phyloP scores from a whole-genome alignment of 1,140 invertebrate species.

The Drosophila guanche region DNA sequence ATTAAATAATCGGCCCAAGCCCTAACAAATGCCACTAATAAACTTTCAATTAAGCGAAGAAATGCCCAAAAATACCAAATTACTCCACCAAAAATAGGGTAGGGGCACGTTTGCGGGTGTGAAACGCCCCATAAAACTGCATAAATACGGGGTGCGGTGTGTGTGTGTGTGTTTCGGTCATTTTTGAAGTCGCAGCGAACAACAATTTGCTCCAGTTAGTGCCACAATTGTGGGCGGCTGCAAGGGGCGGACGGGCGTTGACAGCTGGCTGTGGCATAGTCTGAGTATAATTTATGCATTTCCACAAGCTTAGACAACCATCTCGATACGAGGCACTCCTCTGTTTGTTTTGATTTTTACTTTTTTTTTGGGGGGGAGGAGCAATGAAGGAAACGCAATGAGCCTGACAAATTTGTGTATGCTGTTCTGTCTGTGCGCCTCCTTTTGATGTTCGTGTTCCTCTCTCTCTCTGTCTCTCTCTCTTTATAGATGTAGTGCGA shows the following conservation, averaged over 20 bases:
- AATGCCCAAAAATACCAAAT: slow-evolving; percentile 39
- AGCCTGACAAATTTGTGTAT: slow-evolving; percentile 67
- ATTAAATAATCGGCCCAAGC: slow-evolving; percentile 60
- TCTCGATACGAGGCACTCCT: slow-evolving; percentile 20
- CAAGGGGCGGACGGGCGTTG: slow-evolving; percentile 51
- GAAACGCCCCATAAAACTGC: slow-evolving; percentile 60
- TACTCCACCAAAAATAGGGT: slow-evolving; percentile 40
- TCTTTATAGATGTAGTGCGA: slow-evolving; percentile 4
- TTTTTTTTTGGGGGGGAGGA: neutral
- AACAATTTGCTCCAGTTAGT: slow-evolving; percentile 69
- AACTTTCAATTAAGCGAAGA: slow-evolving; percentile 76
- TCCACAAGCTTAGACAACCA: slow-evolving; percentile 56
- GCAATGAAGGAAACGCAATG: slow-evolving; percentile 32
- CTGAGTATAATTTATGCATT: slow-evolving; percentile 71
- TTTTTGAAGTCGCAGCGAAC: slow-evolving; percentile 28
- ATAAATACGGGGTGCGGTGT: slow-evolving; percentile 26
- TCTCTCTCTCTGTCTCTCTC: neutral
- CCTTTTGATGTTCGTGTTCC: slow-evolving; percentile 53
- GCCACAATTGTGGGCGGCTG: slow-evolving; percentile 52
- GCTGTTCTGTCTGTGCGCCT: slow-evolving; percentile 28
- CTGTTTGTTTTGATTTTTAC: too few species aligned
- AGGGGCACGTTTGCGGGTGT: slow-evolving; percentile 23
- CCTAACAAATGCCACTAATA: slow-evolving; percentile 58
- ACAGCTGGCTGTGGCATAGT: slow-evolving; percentile 62
- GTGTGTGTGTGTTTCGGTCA: slow-evolving; percentile 34